A percentile compares a stretch with the other conserved stretches of the same genome.
These are phyloP conservation scores for Loriculus beryllinus DNA, from an alignment of 2,797 vertebrate genomes.

Conservation along the genomic window DNA sequence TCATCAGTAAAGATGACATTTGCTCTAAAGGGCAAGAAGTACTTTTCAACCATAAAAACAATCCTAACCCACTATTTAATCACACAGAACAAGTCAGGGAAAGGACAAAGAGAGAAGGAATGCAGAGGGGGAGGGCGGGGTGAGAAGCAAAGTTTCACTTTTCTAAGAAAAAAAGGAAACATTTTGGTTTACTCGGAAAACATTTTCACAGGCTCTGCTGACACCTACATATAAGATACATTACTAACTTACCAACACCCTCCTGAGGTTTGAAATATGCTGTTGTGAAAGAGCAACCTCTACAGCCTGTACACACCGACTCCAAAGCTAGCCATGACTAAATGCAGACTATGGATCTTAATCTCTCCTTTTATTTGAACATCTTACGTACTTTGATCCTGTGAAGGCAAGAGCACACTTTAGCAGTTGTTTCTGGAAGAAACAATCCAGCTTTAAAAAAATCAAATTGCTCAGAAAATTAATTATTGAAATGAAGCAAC, in stretches of 20 bases:
- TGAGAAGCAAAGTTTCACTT: not conserved
- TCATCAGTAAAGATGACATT: not conserved
- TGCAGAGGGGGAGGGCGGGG: not conserved
- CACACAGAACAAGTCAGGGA: not conserved
- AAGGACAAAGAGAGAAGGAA: not conserved
- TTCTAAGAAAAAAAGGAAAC: not conserved
- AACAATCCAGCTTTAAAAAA: not conserved
- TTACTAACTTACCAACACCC: not conserved
- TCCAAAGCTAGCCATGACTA: not conserved
- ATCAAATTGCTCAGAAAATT: not conserved
- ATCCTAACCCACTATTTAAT: not conserved
- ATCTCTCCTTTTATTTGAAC: slow-evolving; percentile 42
- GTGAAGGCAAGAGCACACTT: not conserved
- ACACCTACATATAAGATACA: not conserved
- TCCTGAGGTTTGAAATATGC: not conserved
- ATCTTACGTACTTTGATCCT: slow-evolving; percentile 35
- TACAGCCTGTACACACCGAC: not conserved
- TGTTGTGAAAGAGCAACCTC: not conserved
- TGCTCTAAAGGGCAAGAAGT: not conserved
- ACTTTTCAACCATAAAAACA: not conserved
- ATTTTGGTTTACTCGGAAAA: not conserved
- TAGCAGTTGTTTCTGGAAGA: not conserved
- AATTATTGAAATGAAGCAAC: not conserved
- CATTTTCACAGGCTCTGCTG: not conserved
- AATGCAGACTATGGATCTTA: not conserved